These are phyloP conservation scores for Gymnocheta viridis DNA, from an alignment of 2,888 invertebrate genomes.

Conservation along the genomic window DNA sequence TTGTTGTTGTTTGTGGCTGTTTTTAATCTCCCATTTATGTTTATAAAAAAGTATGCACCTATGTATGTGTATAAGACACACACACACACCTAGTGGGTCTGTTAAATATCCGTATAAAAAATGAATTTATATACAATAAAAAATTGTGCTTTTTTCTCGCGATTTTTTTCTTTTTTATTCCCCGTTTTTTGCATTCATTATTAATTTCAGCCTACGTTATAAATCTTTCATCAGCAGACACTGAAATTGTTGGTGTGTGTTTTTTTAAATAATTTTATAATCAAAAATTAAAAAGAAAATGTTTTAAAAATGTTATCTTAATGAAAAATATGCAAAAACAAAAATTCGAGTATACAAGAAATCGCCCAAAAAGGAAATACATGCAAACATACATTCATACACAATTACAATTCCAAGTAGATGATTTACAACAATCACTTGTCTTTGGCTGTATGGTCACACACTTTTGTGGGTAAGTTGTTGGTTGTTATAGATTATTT, in stretches of 20 bases:
- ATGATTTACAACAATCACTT: conserved; percentile 27
- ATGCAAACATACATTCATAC: conserved; percentile 15
- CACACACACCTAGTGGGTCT: conserved; percentile 47
- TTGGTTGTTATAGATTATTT: neutral
- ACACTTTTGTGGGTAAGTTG: conserved; percentile 48
- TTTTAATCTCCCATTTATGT: conserved; percentile 44
- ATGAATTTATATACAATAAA: conserved; percentile 33
- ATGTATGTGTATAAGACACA: conserved; percentile 6
- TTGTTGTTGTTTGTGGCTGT: conserved; percentile 17
- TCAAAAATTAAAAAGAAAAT: conserved; percentile 26
- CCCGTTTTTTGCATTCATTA: conserved; percentile 54
- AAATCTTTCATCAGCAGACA: conserved; percentile 67
- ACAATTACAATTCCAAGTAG: conserved; percentile 24
- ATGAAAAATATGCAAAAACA: conserved; percentile 2
- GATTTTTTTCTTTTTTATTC: conserved; percentile 20
- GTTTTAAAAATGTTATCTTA: conserved; percentile 17
- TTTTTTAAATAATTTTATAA: conserved; percentile 2
- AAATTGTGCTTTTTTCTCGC: conserved; percentile 25
- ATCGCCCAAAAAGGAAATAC: conserved; percentile 36
- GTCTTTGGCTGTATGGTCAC: neutral
- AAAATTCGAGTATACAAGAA: neutral
- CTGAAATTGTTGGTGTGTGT: conserved; percentile 53
- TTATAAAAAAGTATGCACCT: neutral
- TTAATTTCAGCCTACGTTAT: conserved; percentile 64
- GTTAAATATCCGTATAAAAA: conserved; percentile 62